phyloP scores from a whole-genome alignment of 2,888 invertebrate genomes.

The Sthenelais limicola region DNA sequence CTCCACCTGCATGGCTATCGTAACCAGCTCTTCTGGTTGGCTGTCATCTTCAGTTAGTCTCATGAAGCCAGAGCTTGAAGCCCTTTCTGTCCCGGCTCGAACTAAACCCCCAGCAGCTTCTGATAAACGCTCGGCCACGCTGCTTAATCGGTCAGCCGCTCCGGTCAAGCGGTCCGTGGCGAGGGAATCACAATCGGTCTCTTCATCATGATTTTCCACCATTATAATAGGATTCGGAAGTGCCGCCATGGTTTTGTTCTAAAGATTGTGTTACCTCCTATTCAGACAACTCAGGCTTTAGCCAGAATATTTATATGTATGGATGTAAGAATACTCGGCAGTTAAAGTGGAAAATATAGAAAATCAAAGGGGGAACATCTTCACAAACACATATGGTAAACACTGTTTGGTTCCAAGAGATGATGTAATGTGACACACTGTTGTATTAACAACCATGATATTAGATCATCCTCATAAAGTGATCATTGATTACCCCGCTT shows the following conservation, averaged over 20 bases:
- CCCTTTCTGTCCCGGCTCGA: not conserved
- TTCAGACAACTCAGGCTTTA: too few relatives aligned
- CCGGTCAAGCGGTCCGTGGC: constrained; percentile 2
- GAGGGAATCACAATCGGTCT: not conserved
- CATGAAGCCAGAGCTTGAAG: constrained; percentile 20
- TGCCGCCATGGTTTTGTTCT: constrained; percentile 12
- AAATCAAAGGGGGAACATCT: too few relatives aligned
- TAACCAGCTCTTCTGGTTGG: constrained; percentile 1
- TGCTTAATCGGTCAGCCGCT: not conserved
- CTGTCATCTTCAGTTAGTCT: constrained; percentile 18
- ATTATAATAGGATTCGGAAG: constrained; percentile 17
- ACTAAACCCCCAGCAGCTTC: not conserved
- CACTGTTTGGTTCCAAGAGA: too few relatives aligned
- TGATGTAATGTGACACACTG: too few relatives aligned
- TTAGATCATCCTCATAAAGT: too few relatives aligned
- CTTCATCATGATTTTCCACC: constrained; percentile 20
- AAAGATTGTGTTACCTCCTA: too few relatives aligned
- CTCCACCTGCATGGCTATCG: constrained; percentile 37
- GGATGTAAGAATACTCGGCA: too few relatives aligned
- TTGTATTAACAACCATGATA: too few relatives aligned
- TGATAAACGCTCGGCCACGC: constrained; percentile 4
- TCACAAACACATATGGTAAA: too few relatives aligned
- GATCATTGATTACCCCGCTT: too few relatives aligned
- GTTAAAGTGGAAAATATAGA: too few relatives aligned
- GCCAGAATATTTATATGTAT: too few relatives aligned